Evolutionary conservation across 1,140 invertebrate species (phyloP).

Genomic region (Geopemphigus sp.): DNA sequence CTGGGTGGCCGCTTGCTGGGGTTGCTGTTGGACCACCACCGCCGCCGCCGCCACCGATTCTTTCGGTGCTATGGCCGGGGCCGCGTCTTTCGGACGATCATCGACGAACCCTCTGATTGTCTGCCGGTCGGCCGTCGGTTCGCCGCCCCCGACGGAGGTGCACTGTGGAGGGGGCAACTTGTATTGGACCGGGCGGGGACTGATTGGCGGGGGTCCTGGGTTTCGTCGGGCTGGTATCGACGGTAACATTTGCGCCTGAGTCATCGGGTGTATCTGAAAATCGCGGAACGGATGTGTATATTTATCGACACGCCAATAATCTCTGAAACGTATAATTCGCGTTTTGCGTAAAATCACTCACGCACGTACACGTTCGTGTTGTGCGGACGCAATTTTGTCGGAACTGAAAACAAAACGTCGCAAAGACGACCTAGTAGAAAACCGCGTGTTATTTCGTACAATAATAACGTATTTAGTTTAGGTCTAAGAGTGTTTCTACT

Average conservation of each 20-base stretch:
- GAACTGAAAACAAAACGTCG: too few species aligned
- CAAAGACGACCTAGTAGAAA: too few species aligned
- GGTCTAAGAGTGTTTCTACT: too few species aligned
- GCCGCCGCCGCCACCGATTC: background rate
- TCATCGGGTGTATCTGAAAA: background rate
- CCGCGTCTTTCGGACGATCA: constrained; percentile 54
- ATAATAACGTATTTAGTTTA: too few species aligned
- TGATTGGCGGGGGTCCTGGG: constrained; percentile 40
- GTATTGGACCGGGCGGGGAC: constrained; percentile 50
- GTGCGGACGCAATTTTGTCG: too few species aligned
- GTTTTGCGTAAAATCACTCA: too few species aligned
- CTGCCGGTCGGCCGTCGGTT: background rate
- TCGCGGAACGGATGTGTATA: too few species aligned
- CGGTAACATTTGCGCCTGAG: background rate
- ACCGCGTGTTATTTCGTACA: too few species aligned
- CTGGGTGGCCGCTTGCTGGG: too few species aligned
- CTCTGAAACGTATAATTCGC: too few species aligned
- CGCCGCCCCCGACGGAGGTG: background rate
- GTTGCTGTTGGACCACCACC: constrained; percentile 50
- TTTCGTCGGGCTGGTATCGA: constrained; percentile 8
- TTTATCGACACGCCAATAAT: too few species aligned
- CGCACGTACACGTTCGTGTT: too few species aligned
- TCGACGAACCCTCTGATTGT: constrained; percentile 52
- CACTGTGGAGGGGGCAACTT: constrained; percentile 54
- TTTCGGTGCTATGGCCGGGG: constrained; percentile 49